Base-by-base conservation (phyloP, 2,797 vertebrate species). In the Podargus strigoides region DNA sequence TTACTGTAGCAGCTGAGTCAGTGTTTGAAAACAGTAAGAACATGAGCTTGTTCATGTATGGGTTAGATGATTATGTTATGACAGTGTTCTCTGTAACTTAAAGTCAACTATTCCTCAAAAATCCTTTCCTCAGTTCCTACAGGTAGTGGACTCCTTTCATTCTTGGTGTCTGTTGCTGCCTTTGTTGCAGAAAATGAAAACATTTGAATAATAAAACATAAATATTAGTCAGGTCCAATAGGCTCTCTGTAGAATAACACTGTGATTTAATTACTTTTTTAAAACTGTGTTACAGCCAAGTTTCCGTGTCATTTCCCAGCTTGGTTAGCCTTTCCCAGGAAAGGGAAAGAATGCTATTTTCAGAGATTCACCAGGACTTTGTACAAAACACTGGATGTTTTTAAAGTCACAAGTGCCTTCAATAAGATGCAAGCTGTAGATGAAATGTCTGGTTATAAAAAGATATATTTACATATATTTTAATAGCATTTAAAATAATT, bases 391-490 rank as follows among this genome's bases (percentile, higher is more conserved):
- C 53, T 30, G 53, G 46, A 22, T 1, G 9, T 80, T 95, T 94
- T 85, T 80, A 70, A 94, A 92, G 28, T 79, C 62, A 59, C 24
- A 85, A 92, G 78, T 89, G 23, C 16, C 42, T 94, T 86, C 70
- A 79, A 34, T 73, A 78, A 81, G 80, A 89, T 63, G n/a, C 62
- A 95, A 91, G 72, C 7, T 44, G 50, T 50, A 96, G 94, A 91
- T 5, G 0, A 91, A 94, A 86, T 66, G 55, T 95, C 96, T 96
- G 42, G 26, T 69, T 96, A 96, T 93, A 95, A 94, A 93, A 96
- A 95, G 95, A 86, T 62, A 56, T 90, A 94, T 96, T 96, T 96
- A 90, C 91, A 95, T 96, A 90, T 94, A 96, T 95, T 93, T 92
- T 96, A 96, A 93, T 92, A 66, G 9, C 85, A 95, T 95, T 95